phyloP scores from a whole-genome alignment of 2,113 vertebrate genomes.

The Tenebrosternarchus preto region DNA sequence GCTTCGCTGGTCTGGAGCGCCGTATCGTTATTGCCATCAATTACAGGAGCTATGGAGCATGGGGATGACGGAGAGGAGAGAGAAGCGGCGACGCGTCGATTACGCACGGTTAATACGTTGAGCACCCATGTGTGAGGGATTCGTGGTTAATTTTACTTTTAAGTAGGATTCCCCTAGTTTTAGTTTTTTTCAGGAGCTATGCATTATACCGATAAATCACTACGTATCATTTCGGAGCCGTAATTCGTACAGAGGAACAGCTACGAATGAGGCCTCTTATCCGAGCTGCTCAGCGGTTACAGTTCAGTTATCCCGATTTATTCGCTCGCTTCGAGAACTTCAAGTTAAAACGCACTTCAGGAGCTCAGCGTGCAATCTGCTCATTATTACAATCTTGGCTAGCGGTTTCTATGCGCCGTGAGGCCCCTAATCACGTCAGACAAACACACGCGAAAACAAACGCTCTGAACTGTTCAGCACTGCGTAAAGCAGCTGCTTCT shows the following conservation, averaged over 20 bases:
- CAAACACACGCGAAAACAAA: background rate
- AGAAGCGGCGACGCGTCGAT: background rate
- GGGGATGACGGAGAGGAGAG: background rate
- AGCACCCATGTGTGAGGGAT: slow-evolving; percentile 3
- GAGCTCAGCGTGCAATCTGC: slow-evolving; percentile 8
- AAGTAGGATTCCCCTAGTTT: background rate
- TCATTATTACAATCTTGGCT: background rate
- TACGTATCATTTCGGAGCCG: background rate
- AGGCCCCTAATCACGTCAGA: background rate
- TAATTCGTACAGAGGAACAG: background rate
- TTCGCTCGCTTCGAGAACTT: background rate
- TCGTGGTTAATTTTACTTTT: slow-evolving; percentile 9
- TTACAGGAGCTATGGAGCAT: slow-evolving; percentile 31
- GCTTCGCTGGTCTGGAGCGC: slow-evolving; percentile 8
- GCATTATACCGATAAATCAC: background rate
- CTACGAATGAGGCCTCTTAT: background rate
- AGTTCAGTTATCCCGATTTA: slow-evolving; percentile 18
- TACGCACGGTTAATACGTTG: slow-evolving; percentile 4
- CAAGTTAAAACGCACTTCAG: background rate
- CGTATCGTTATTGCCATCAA: slow-evolving; percentile 35
- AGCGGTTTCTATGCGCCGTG: background rate
- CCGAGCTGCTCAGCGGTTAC: background rate
- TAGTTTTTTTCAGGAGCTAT: background rate
- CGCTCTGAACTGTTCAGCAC: background rate
- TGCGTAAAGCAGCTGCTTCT: slow-evolving; percentile 15